Percentiles rank a stretch among this genome's conserved stretches.
Conservation (phyloP, 1,140 invertebrate species). For the Charaxes varanes region DNA sequence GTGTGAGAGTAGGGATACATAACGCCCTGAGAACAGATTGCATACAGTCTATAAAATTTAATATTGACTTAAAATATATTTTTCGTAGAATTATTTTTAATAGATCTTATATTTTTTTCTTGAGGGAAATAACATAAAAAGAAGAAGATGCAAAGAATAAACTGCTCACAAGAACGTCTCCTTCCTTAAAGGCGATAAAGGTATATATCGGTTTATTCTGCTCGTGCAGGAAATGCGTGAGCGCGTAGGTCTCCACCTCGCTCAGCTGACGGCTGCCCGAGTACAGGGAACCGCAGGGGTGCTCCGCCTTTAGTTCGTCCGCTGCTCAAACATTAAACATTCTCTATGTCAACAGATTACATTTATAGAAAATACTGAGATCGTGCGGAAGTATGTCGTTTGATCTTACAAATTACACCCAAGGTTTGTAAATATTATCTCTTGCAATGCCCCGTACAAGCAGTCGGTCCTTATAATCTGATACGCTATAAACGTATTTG, state of each 20-base stretch:
- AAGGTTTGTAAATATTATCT: too few species aligned
- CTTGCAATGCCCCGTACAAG: too few species aligned
- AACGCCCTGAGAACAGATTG: slow-evolving; percentile 38
- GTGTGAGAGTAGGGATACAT: slow-evolving; percentile 65
- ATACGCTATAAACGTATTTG: too few species aligned
- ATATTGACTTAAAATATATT: background rate
- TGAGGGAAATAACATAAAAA: background rate
- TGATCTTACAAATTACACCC: too few species aligned
- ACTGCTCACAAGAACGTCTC: slow-evolving; percentile 46
- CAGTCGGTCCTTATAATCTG: too few species aligned
- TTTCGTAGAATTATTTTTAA: background rate
- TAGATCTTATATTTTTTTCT: background rate
- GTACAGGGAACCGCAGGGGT: slow-evolving; percentile 82
- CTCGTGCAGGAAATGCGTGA: slow-evolving; percentile 75
- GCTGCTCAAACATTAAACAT: slow-evolving; percentile 63
- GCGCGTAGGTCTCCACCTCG: slow-evolving; percentile 81
- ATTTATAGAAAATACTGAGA: too few species aligned
- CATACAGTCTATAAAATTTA: background rate
- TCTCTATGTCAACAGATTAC: too few species aligned
- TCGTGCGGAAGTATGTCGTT: too few species aligned
- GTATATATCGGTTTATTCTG: slow-evolving; percentile 31
- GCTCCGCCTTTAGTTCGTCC: slow-evolving; percentile 79
- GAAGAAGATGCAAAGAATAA: background rate
- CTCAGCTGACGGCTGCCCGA: slow-evolving; percentile 82
- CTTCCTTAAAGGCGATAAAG: slow-evolving; percentile 61